Conservation (phyloP, 2,888 invertebrate species). For the Chalcosyrphus nemorum region DNA sequence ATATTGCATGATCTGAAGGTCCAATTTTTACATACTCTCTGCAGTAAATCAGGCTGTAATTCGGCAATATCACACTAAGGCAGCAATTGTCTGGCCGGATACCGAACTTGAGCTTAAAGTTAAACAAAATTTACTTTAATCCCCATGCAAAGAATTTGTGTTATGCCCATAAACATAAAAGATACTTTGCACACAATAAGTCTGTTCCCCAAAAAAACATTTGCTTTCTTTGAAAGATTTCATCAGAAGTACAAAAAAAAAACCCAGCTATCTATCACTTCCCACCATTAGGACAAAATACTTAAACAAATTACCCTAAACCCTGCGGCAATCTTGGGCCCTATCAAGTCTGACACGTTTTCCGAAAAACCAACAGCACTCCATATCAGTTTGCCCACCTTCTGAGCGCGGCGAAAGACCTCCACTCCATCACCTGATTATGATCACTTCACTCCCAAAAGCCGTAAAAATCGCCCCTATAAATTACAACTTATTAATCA, state of each 20-base stretch:
- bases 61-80: too few relatives aligned
- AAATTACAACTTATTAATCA: conserved; percentile 70
- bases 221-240: neutral
- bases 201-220: too few relatives aligned
- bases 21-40: too few relatives aligned
- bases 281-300: neutral
- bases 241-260: neutral
- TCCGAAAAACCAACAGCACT: neutral
- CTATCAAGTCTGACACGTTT: neutral
- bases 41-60: too few relatives aligned
- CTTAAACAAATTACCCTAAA: neutral
- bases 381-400: neutral
- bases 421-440: conserved; percentile 47
- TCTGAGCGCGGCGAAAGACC: neutral
- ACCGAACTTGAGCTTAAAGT: too few relatives aligned
- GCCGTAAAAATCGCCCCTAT: conserved; percentile 65
- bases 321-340: neutral
- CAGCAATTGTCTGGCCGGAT: too few relatives aligned
- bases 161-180: too few relatives aligned
- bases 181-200: too few relatives aligned
- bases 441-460: conserved; percentile 45
- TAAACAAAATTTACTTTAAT: too few relatives aligned
- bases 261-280: neutral
- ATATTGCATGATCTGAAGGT: too few relatives aligned
- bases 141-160: too few relatives aligned